These are phyloP conservation scores for Rattus norvegicus DNA, from an alignment of 2,113 vertebrate species.

Conservation along the genomic window DNA sequence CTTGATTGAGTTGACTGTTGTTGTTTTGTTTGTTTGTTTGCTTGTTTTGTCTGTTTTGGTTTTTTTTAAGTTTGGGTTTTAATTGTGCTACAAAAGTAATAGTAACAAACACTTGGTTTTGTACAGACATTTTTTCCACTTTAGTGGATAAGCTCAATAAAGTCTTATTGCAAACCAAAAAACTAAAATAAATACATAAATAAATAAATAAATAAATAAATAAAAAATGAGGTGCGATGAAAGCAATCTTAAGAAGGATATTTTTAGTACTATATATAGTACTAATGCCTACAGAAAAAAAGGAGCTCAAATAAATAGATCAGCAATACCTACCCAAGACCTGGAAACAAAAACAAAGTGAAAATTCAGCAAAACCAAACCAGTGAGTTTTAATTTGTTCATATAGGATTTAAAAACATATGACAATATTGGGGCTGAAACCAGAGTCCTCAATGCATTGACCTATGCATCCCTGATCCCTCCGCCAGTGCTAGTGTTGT, in stretches of 20 bases:
- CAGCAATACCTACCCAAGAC: neutral
- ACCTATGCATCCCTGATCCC: neutral
- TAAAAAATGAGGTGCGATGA: neutral
- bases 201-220: too few species aligned
- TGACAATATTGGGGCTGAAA: too few species aligned
- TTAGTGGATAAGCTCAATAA: neutral
- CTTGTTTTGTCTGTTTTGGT: too few species aligned
- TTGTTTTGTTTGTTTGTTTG: too few species aligned
- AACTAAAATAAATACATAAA: too few species aligned
- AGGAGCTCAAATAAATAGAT: neutral
- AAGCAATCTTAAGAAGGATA: neutral
- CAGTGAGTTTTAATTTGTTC: neutral
- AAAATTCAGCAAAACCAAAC: neutral
- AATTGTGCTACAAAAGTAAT: neutral
- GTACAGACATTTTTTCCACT: neutral
- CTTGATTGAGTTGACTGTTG: neutral
- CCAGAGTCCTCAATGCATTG: too few species aligned
- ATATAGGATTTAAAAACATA: neutral
- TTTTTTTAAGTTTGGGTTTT: neutral
- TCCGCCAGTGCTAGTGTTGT: neutral
- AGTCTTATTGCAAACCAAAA: neutral
- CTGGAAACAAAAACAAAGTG: neutral
- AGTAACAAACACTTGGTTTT: neutral
- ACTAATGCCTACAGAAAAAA: neutral
- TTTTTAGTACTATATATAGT: neutral